Conservation (phyloP, 2,797 vertebrate species). For the Hydrolagus colliei region DNA sequence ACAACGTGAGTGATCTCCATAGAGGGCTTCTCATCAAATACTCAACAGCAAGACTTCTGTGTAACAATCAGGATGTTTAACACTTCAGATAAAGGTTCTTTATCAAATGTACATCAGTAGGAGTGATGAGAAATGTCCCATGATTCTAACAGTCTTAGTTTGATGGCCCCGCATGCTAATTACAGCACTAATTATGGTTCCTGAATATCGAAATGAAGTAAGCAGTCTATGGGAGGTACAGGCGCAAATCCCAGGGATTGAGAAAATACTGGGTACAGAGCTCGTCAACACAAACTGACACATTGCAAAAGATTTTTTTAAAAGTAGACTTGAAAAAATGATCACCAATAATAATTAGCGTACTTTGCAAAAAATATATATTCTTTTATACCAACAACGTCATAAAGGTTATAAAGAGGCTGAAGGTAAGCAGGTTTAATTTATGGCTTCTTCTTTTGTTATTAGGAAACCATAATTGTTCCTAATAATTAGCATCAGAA, state of each 20-base stretch:
- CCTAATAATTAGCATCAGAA: slow-evolving; percentile 71
- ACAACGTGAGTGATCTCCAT: slow-evolving; percentile 15
- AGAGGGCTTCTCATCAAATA: slow-evolving; percentile 48
- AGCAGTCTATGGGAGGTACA: slow-evolving; percentile 62
- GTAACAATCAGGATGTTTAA: slow-evolving; percentile 47
- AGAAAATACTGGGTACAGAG: slow-evolving; percentile 63
- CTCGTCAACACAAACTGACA: slow-evolving; percentile 61
- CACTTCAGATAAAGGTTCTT: slow-evolving; percentile 55
- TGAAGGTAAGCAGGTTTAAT: slow-evolving; percentile 68
- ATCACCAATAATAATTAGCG: slow-evolving; percentile 61
- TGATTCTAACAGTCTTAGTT: slow-evolving; percentile 55
- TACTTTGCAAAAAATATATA: slow-evolving; percentile 51
- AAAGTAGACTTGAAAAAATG: slow-evolving; percentile 57
- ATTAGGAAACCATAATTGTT: slow-evolving; percentile 73
- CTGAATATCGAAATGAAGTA: slow-evolving; percentile 69
- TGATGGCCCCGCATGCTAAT: slow-evolving; percentile 63
- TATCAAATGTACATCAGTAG: slow-evolving; percentile 55
- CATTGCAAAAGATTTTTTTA: slow-evolving; percentile 46
- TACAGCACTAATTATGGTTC: slow-evolving; percentile 70
- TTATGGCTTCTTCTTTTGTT: slow-evolving; percentile 68
- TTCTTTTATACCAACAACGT: slow-evolving; percentile 36
- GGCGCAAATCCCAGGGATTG: slow-evolving; percentile 53
- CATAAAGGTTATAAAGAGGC: slow-evolving; percentile 52
- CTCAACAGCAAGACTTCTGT: slow-evolving; percentile 51
- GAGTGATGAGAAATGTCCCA: slow-evolving; percentile 55